Conservation (phyloP, 2,888 invertebrate genomes). For the Drosophila ustulata region DNA sequence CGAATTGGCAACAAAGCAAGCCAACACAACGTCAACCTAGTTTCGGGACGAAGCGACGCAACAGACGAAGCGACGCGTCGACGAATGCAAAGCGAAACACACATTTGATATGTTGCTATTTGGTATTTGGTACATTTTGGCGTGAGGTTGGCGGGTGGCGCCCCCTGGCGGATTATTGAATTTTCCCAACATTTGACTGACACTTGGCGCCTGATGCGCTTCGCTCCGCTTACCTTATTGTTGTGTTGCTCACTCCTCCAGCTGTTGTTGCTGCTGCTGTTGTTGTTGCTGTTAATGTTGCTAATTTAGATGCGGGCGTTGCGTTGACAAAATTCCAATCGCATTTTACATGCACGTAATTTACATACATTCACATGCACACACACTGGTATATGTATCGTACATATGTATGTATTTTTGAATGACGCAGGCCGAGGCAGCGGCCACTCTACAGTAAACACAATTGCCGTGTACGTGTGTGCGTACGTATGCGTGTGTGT, state of each 20-base stretch:
- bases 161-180: conserved; percentile 77
- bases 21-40: conserved; percentile 69
- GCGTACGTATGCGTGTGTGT: conserved; percentile 5
- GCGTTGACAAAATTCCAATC: conserved; percentile 64
- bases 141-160: conserved; percentile 49
- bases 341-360: conserved; percentile 68
- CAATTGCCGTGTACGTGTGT: conserved; percentile 24
- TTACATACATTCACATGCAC: conserved; percentile 55
- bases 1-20: conserved; percentile 53
- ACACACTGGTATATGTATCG: not conserved
- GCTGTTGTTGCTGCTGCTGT: conserved; percentile 17
- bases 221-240: conserved; percentile 59
- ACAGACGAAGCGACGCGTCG: conserved; percentile 54
- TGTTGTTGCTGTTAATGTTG: conserved; percentile 29
- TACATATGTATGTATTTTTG: conserved; percentile 41
- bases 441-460: conserved; percentile 61
- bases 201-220: conserved; percentile 73
- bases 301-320: conserved; percentile 50
- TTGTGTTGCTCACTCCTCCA: conserved; percentile 19
- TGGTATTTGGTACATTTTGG: conserved; percentile 15
- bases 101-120: conserved; percentile 43
- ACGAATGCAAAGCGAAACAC: conserved; percentile 41
- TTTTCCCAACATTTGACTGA: conserved; percentile 78
- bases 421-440: conserved; percentile 53
- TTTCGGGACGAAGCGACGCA: conserved; percentile 71